A percentile compares a stretch with the other conserved stretches of the same genome.
Conservation (phyloP, 2,113 vertebrate species). For the Perca schrenkii region DNA sequence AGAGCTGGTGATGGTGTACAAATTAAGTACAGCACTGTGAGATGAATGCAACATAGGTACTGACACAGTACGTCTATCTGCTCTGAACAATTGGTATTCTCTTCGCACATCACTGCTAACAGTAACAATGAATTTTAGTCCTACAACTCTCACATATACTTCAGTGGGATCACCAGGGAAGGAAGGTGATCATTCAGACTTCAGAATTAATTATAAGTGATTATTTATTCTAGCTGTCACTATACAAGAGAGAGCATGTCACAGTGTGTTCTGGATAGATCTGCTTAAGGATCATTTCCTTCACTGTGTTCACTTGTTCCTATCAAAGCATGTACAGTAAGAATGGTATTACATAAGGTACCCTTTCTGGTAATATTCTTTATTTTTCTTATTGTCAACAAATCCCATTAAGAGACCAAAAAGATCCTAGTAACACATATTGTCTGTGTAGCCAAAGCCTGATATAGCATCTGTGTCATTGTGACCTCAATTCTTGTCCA, state of each 20-base stretch:
- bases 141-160: constrained; percentile 23
- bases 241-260: constrained; percentile 26
- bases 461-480: background rate
- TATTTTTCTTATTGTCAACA: background rate
- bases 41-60: background rate
- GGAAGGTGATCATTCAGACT: constrained; percentile 54
- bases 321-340: background rate
- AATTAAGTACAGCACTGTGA: constrained; percentile 32
- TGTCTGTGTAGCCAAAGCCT: background rate
- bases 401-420: background rate
- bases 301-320: constrained; percentile 10
- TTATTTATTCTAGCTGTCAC: constrained; percentile 44
- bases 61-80: background rate
- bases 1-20: constrained; percentile 16
- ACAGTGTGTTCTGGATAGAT: constrained; percentile 27
- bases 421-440: background rate
- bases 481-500: no score
- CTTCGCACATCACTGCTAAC: constrained; percentile 30
- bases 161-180: constrained; percentile 22
- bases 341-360: background rate
- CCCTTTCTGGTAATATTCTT: background rate
- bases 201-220: constrained; percentile 55
- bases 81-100: constrained; percentile 33
- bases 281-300: constrained; percentile 7
- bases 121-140: constrained; percentile 26